phyloP scores from a whole-genome alignment of 1,140 invertebrate species.

The Pogonomyrmex californicus region DNA sequence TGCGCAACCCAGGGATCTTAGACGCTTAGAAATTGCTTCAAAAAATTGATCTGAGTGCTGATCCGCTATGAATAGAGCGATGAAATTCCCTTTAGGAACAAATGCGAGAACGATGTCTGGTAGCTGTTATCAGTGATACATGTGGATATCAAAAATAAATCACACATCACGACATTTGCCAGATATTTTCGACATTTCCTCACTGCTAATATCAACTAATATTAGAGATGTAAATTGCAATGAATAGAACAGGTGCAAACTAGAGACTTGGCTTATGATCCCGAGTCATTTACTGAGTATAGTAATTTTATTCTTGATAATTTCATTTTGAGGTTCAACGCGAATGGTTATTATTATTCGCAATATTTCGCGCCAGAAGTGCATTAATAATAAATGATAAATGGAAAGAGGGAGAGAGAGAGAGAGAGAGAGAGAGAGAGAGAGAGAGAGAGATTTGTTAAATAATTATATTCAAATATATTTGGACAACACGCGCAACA shows the following conservation, averaged over 20 bases:
- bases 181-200: constrained; percentile 71
- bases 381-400: neutral
- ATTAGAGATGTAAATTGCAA: constrained; percentile 58
- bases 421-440: too few relatives aligned
- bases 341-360: neutral
- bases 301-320: constrained; percentile 20
- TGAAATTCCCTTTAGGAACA: constrained; percentile 29
- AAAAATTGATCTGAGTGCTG: constrained; percentile 9
- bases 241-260: constrained; percentile 72
- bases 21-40: neutral
- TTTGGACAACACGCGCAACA: neutral
- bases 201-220: constrained; percentile 42
- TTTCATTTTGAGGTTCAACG: neutral
- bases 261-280: constrained; percentile 65
- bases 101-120: constrained; percentile 4
- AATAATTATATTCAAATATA: neutral
- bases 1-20: neutral
- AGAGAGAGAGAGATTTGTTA: too few relatives aligned
- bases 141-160: constrained; percentile 47
- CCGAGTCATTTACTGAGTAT: neutral
- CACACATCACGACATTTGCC: constrained; percentile 28
- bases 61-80: constrained; percentile 45
- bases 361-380: neutral
- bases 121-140: constrained; percentile 32
- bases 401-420: neutral